Evolutionary conservation across 2,113 vertebrate species (phyloP), one percentile per base, ranked within the genome.

Genomic region (Myotis davidii): DNA sequence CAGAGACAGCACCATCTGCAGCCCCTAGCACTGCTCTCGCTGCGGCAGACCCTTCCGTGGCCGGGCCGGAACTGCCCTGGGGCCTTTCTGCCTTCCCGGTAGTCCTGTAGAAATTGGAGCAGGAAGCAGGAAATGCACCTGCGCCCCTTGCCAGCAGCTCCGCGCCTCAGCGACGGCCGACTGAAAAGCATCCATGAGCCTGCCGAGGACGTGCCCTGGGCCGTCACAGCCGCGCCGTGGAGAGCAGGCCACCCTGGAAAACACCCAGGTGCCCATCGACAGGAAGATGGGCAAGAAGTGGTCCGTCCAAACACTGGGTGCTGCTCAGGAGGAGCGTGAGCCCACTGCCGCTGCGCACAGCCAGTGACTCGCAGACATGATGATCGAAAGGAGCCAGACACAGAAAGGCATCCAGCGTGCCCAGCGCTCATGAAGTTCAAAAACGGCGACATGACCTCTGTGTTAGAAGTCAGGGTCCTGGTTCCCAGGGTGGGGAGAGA

Each of bases 281-380:
- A 34, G 78, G 50, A 59, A 64, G n/a, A 5, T 1, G 9, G 14
- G 52, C 23, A 54, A 11, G 81, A 65, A 29, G 50, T 7, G 79
- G 34, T 39, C 2, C 27, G 3, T n/a, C 14, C 37, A 0, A 9
- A 45, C 37, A 23, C 39, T 1, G 10, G 17, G 59, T 1, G 65
- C 69, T 1, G 0, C 50, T 78, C 39, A 5, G 48, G 11, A 37
- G 4, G 52, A 20, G 17, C 20, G 25, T 10, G 16, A 25, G 18
- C n/a, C 16, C 50, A 5, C 52, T 29, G 0, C 6, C 4, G 27
- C 37, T 9, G 39, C 79, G 29, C 45, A 34, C 42, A 1, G 77
- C 39, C 13, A 9, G 70, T 1, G 29, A 50, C 56, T 56, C 13
- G 0, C 32, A 54, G 83, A 50, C 16, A 0, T 0, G 2, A 3